Percentiles rank a stretch among this genome's conserved stretches.
Evolutionary conservation across 2,797 vertebrate species (phyloP).

Genomic region (Sylvilagus floridanus): DNA sequence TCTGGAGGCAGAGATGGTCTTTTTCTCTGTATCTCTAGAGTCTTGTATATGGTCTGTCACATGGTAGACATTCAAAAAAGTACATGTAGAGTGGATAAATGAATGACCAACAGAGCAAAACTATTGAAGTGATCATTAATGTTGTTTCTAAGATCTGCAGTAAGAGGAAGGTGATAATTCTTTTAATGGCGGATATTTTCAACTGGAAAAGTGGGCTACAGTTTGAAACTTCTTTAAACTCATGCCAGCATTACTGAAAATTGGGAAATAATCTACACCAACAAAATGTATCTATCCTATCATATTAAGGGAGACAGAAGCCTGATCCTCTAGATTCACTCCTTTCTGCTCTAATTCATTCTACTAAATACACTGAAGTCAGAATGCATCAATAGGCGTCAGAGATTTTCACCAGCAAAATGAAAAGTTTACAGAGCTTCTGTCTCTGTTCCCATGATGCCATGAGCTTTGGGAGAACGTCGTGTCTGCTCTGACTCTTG

Average conservation of each 20-base stretch:
- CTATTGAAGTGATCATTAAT: background rate
- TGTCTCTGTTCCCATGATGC: background rate
- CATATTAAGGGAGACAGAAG: background rate
- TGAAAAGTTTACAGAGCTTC: background rate
- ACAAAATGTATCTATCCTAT: background rate
- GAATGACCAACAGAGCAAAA: background rate
- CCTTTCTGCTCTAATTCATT: background rate
- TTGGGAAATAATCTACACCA: background rate
- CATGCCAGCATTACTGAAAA: background rate
- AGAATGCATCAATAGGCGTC: background rate
- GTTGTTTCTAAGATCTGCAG: background rate
- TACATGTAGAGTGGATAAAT: background rate
- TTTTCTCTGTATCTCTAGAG: background rate
- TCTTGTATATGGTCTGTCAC: background rate
- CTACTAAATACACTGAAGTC: background rate
- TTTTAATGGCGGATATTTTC: slow-evolving; percentile 1
- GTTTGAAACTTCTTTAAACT: slow-evolving; percentile 37
- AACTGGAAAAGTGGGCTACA: background rate
- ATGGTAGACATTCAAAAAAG: background rate
- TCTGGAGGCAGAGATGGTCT: background rate
- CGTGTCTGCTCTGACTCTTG: background rate
- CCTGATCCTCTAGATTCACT: background rate
- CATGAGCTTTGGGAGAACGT: background rate
- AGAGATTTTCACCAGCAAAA: background rate
- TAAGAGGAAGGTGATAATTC: background rate